Evolutionary conservation across 2,888 invertebrate species (phyloP), one percentile per base, ranked within the genome.

Genomic region (Saturnia japonica): DNA sequence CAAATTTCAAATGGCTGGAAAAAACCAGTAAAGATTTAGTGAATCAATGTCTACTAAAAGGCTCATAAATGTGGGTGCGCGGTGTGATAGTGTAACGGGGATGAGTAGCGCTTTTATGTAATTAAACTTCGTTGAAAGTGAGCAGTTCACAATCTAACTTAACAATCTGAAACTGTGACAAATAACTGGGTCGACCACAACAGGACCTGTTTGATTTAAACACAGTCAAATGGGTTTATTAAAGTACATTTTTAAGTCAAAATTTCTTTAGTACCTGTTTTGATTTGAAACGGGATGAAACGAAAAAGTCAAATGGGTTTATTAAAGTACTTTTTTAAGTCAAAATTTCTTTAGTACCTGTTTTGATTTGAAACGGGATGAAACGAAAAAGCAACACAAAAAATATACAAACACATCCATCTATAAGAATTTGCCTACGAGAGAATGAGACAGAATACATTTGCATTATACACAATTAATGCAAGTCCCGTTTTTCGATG

Each of bases 91-190:
- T 71, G 67, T 72, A 70, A 73, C 73, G 70, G 76, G 73, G 74
- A 77, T 80, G 82, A 80, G 75, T 76, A 79, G 77, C 76, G 73
- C 77, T 82, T 81, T 81, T 79, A 79, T 83, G 81, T 87, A 85
- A 88, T 88, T 87, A 87, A 88, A 88, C 79, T 82, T 80, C 73
- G 75, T 72, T 70, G 74, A 70, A 74, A 73, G 67, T 71, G 72
- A 75, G 74, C 74, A 68, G 40, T 68, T 60, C 71, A 73, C 80
- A 80, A 84, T 83, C 84, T 79, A 76, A 76, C 78, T 72, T 74
- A 78, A 78, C 80, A 80, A 85, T 84, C 83, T 84, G 69, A 78
- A 79, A 82, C 81, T 80, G 80, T 80, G 82, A 84, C 81, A 80
- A 82, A 82, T 67, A 70, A 70, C 67, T 70, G 54, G 70, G 70